Evolutionary conservation across 2,797 vertebrate species (phyloP).

Genomic region (Argentina silus): DNA sequence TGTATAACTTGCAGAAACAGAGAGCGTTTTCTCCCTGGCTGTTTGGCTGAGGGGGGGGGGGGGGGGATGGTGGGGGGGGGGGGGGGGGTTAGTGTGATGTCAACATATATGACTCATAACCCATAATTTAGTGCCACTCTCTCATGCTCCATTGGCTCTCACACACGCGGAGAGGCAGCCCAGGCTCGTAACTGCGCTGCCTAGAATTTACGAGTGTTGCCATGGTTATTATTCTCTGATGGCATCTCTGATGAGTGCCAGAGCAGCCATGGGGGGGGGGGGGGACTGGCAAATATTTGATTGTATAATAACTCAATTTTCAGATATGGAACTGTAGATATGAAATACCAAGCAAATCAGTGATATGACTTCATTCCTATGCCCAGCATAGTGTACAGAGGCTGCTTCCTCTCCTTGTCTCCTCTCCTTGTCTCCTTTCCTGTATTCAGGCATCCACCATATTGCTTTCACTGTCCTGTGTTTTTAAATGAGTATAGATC

Average conservation of each 20-base stretch:
- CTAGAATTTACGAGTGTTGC: slow-evolving; percentile 10
- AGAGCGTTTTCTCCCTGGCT: too few species aligned
- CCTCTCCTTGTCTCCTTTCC: too few species aligned
- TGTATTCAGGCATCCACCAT: neutral
- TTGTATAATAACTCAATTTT: neutral
- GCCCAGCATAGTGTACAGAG: neutral
- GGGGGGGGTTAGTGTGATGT: neutral
- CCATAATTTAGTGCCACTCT: neutral
- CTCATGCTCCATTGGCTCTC: neutral
- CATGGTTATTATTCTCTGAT: slow-evolving; percentile 12
- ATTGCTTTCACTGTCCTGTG: too few species aligned
- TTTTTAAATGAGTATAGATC: too few species aligned
- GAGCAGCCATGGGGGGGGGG: neutral
- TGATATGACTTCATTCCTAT: neutral
- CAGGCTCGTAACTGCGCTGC: slow-evolving; percentile 5
- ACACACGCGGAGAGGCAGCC: neutral
- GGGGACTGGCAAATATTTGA: neutral
- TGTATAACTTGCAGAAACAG: neutral
- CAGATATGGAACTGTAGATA: neutral
- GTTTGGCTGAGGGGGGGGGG: too few species aligned
- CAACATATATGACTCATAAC: neutral
- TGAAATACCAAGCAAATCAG: neutral
- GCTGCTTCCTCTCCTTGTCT: neutral
- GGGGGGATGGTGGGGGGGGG: neutral
- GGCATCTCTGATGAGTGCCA: neutral